A percentile compares a stretch with the other conserved stretches of the same genome.
Evolutionary conservation across 1,140 invertebrate genomes (phyloP).

Genomic region (Drosophila hydei): DNA sequence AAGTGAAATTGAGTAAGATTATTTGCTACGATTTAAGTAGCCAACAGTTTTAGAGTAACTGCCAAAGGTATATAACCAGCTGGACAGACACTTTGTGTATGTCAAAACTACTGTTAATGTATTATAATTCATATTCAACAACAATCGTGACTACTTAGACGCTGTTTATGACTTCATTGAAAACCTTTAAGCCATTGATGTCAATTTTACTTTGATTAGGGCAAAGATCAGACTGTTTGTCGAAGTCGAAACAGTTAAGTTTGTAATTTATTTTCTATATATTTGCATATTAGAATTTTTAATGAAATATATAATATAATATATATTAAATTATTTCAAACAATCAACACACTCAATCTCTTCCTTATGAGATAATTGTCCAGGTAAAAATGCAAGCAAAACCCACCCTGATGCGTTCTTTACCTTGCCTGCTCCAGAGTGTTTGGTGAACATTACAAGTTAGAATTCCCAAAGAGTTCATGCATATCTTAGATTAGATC

Average conservation of each 20-base stretch:
- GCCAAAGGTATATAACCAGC: background rate
- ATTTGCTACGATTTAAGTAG: background rate
- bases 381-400: no score
- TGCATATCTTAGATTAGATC: background rate
- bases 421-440: slow-evolving; percentile 7
- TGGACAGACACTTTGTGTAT: background rate
- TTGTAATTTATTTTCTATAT: no score
- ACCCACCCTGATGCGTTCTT: background rate
- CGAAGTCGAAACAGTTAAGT: no score
- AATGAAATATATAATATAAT: background rate
- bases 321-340: slow-evolving; percentile 1
- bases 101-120: background rate
- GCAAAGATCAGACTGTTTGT: no score
- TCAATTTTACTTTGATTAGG: background rate
- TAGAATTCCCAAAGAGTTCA: slow-evolving; percentile 41
- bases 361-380: no score
- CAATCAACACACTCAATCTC: no score
- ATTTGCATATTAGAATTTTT: background rate
- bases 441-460: no score
- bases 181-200: background rate
- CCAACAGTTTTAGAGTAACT: slow-evolving; percentile 14
- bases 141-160: background rate
- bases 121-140: background rate
- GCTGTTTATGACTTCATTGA: background rate
- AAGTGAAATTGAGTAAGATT: slow-evolving; percentile 52